A percentile compares a stretch with the other conserved stretches of the same genome.
These are phyloP conservation scores for Probaryconus sp. DNA, from an alignment of 1,140 invertebrate genomes.

Conservation along the genomic window DNA sequence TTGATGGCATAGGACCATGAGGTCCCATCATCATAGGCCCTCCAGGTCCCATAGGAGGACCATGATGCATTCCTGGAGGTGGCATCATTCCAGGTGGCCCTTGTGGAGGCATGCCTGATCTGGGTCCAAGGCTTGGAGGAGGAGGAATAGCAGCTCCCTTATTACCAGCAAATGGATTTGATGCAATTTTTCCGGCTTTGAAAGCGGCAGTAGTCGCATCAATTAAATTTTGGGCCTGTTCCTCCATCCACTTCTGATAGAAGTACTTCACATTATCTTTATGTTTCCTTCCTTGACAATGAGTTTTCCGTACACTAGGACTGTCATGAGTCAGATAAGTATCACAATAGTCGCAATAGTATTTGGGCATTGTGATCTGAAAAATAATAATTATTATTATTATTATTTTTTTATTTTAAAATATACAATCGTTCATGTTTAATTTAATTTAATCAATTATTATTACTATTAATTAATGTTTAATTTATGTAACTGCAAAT, in stretches of 20 bases:
- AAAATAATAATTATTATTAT: too few relatives aligned
- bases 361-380: slow-evolving; percentile 87
- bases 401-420: too few relatives aligned
- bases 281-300: slow-evolving; percentile 98
- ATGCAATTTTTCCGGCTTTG: slow-evolving; percentile 95
- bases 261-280: slow-evolving; percentile 99
- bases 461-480: too few relatives aligned
- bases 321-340: slow-evolving; percentile 99
- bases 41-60: slow-evolving; percentile 79
- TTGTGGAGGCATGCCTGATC: slow-evolving; percentile 81
- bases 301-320: slow-evolving; percentile 98
- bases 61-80: slow-evolving; percentile 78
- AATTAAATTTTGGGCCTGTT: slow-evolving; percentile 98
- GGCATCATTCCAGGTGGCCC: slow-evolving; percentile 83
- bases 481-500: too few relatives aligned
- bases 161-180: slow-evolving; percentile 87
- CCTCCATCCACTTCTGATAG: slow-evolving; percentile 99
- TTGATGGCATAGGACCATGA: slow-evolving; percentile 85
- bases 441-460: too few relatives aligned
- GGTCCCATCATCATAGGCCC: slow-evolving; percentile 86
- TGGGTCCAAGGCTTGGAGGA: slow-evolving; percentile 73
- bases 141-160: too few relatives aligned
- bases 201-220: slow-evolving; percentile 97
- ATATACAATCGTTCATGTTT: too few relatives aligned
- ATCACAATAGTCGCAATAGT: slow-evolving; percentile 99